Evolutionary conservation across 2,113 vertebrate genomes (phyloP).

Genomic region (Mohoua ochrocephala): DNA sequence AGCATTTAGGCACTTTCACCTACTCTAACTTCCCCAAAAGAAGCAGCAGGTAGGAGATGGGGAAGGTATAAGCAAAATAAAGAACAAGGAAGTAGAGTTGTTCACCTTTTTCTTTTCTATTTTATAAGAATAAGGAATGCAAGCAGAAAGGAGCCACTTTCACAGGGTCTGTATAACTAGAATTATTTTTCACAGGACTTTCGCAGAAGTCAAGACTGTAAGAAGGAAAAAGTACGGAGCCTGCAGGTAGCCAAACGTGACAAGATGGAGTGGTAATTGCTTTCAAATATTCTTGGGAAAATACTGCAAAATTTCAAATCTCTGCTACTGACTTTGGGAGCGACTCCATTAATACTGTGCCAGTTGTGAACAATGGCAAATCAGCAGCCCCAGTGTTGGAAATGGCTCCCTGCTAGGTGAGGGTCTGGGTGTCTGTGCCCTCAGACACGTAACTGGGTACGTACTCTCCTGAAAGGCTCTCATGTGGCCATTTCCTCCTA

Average conservation of each 20-base stretch:
- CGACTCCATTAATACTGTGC: neutral
- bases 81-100: neutral
- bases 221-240: neutral
- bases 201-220: neutral
- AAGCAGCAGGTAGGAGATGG: neutral
- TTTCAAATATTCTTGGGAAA: neutral
- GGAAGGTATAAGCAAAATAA: neutral
- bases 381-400: neutral
- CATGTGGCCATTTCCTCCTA: no score
- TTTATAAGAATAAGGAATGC: neutral
- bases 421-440: neutral
- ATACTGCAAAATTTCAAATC: neutral
- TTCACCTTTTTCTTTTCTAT: neutral
- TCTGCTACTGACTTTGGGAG: neutral
- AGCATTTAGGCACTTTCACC: neutral
- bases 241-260: neutral
- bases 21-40: neutral
- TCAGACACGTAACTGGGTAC: neutral
- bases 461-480: neutral
- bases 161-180: neutral
- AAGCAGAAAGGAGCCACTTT: neutral
- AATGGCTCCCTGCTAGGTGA: neutral
- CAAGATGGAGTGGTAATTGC: neutral
- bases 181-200: neutral
- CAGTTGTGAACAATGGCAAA: neutral